Percentiles rank a stretch among this genome's conserved stretches.
Conservation (phyloP, 2,888 invertebrate genomes). For the Spodoptera picta region DNA sequence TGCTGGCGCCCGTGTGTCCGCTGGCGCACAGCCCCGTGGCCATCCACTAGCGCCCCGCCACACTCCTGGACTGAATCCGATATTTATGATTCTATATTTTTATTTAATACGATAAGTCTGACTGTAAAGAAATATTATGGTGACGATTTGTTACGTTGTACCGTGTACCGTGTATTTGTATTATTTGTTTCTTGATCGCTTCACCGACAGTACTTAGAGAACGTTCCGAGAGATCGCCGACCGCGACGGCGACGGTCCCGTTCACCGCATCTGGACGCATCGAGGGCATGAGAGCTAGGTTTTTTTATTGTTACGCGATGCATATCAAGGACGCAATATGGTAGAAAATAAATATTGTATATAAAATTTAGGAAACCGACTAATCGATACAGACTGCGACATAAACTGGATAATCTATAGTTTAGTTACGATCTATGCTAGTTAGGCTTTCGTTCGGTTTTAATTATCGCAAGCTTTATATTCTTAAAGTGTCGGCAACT, state of each 20-base stretch:
- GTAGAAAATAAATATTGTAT: constrained; percentile 89
- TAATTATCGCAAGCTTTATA: constrained; percentile 85
- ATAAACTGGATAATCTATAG: constrained; percentile 84
- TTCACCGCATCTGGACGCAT: constrained; percentile 76
- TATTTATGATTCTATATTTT: constrained; percentile 88
- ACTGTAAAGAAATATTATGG: constrained; percentile 82
- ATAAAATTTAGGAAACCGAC: constrained; percentile 84
- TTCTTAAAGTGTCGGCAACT: constrained; percentile 82
- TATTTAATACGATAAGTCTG: constrained; percentile 88
- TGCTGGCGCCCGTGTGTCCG: constrained; percentile 94
- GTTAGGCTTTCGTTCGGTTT: constrained; percentile 85
- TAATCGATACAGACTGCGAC: constrained; percentile 86
- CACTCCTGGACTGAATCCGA: constrained; percentile 74
- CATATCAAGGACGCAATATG: constrained; percentile 89
- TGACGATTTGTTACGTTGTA: constrained; percentile 82
- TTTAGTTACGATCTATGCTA: constrained; percentile 86
- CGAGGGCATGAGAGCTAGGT: constrained; percentile 85
- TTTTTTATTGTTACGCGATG: constrained; percentile 89
- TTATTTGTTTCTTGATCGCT: constrained; percentile 84
- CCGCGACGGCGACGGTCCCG: constrained; percentile 62
- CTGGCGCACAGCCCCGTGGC: constrained; percentile 97
- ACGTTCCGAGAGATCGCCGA: constrained; percentile 68
- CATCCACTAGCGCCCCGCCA: constrained; percentile 90
- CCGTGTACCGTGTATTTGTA: constrained; percentile 80
- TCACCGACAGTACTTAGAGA: constrained; percentile 84